Base-by-base conservation (phyloP, 1,140 invertebrate species). In the Diuraphis noxia region DNA sequence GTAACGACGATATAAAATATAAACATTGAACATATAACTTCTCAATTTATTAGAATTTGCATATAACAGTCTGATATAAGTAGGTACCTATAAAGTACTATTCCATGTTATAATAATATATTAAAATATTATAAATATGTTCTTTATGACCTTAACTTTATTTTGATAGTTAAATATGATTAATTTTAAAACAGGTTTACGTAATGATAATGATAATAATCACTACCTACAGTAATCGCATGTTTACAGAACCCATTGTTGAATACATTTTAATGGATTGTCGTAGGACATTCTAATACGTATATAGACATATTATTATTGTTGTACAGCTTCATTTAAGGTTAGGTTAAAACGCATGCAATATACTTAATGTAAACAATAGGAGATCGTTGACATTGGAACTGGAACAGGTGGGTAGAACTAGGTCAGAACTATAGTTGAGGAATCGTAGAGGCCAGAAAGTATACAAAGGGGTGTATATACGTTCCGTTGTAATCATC, bases 401-500 rank as follows among this genome's bases (percentile, higher is more conserved):
- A 72, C 56, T 72, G 13, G 56, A 84, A 43, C 41, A 7, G 82
- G 25, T 1, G 82, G 19, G 82, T 72, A 17, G 82, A 84, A 84
- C n/a, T 84, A n/a, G 82, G 82, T 43, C 40, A 43, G n/a, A 43
- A 40, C 40, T 43, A 2, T 34, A 36, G 77, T 40, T 6, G 38
- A 41, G 34, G 34, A 90, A 46, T 38, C 72, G 88, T 41, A 90
- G 43, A 81, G 43, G n/a, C 23, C 34, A 43, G 21, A 43, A 10
- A 34, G 79, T 40, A 77, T 25, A 90, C 30, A 72, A 90, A 43
- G 72, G 63, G 88, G 56, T 30, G 36, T 38, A 34, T 34, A 25
- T 38, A 19, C 23, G 72, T 43, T 19, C 19, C 89, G 46, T 40
- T 38, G 77, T 82, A 91, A 81, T 91, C 89, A 81, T 91, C 89